Conservation (phyloP, 2,797 vertebrate genomes). For the Steatocranus sp. region DNA sequence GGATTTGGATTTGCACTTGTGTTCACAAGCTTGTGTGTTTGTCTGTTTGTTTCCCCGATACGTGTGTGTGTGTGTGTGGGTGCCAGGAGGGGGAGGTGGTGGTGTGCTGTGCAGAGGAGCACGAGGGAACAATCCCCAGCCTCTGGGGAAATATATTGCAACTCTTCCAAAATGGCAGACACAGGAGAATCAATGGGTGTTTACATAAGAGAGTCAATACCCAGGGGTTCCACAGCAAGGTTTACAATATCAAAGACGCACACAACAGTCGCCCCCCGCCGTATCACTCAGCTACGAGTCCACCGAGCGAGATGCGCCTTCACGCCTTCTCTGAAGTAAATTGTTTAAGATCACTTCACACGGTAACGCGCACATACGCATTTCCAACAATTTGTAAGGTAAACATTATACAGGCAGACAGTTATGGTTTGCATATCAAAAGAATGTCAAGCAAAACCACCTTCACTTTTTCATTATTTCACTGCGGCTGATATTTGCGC, state of each 20-base stretch:
- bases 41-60: background rate
- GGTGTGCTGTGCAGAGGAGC: background rate
- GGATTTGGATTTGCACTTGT: conserved; percentile 13
- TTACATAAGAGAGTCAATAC: conserved; percentile 76
- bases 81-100: background rate
- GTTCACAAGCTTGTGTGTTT: background rate
- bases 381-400: background rate
- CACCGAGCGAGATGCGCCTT: background rate
- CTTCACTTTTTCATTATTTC: background rate
- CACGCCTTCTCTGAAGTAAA: background rate
- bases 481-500: background rate
- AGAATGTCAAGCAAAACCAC: background rate
- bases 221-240: conserved; percentile 48
- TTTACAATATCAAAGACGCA: conserved; percentile 59
- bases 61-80: background rate
- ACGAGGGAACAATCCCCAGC: conserved; percentile 51
- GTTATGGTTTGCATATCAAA: conserved; percentile 20
- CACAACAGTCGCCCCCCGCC: conserved; percentile 3
- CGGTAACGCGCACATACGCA: background rate
- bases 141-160: conserved; percentile 69
- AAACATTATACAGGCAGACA: background rate
- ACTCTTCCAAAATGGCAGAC: conserved; percentile 71
- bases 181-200: conserved; percentile 71
- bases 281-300: background rate
- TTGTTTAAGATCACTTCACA: background rate